Conservation (phyloP, 2,113 vertebrate genomes). For the Orthonyx spaldingii region DNA sequence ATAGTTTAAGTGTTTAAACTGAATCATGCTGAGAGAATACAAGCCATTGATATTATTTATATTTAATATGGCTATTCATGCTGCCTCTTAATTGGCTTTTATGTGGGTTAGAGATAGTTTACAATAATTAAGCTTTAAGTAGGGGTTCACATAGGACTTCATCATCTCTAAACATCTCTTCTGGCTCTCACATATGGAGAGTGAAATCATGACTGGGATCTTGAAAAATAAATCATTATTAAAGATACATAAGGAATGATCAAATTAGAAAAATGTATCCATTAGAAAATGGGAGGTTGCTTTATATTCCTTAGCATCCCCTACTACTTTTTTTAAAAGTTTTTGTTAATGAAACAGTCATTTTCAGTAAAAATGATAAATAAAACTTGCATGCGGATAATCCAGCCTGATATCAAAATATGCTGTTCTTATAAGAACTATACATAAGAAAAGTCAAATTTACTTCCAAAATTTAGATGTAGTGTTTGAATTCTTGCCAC, state of each 20-base stretch:
- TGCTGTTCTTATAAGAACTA: neutral
- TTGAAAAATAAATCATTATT: constrained; percentile 54
- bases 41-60: constrained; percentile 63
- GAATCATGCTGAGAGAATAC: constrained; percentile 44
- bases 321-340: neutral
- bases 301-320: constrained; percentile 39
- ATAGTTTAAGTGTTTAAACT: constrained; percentile 51
- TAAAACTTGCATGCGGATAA: neutral
- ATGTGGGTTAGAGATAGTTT: constrained; percentile 50
- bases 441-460: too few species aligned
- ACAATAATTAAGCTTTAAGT: constrained; percentile 47
- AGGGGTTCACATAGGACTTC: constrained; percentile 20
- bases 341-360: neutral
- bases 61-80: constrained; percentile 22
- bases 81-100: constrained; percentile 67
- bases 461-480: neutral
- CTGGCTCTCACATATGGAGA: neutral
- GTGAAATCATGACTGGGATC: neutral
- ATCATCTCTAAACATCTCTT: constrained; percentile 30
- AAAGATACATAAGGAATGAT: constrained; percentile 15
- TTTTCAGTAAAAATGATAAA: neutral
- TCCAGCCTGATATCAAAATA: neutral
- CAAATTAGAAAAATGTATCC: neutral
- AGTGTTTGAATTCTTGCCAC: neutral
- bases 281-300: constrained; percentile 7